Percentiles rank a stretch among this genome's conserved stretches.
These are phyloP conservation scores for Myotis vivesi DNA, from an alignment of 2,797 vertebrate species.

Conservation along the genomic window DNA sequence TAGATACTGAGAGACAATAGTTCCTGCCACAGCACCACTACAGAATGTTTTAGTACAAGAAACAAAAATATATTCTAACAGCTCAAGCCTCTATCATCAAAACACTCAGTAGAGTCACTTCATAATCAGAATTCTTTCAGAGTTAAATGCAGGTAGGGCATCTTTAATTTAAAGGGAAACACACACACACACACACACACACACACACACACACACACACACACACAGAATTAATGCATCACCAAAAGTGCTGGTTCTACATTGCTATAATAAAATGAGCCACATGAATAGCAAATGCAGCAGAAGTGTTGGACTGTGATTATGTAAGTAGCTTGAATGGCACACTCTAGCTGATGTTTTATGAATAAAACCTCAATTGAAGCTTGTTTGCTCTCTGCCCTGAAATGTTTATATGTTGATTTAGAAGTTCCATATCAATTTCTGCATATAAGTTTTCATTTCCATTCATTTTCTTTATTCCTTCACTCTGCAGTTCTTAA, in stretches of 20 bases:
- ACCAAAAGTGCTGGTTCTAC: not conserved
- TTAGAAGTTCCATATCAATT: constrained; percentile 47
- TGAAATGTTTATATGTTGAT: constrained; percentile 46
- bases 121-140: not conserved
- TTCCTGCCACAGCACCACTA: not conserved
- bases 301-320: constrained; percentile 13
- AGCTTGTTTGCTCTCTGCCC: constrained; percentile 43
- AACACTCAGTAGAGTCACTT: not conserved
- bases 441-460: constrained; percentile 58
- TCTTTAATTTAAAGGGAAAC: constrained; percentile 32
- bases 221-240: constrained; percentile 48
- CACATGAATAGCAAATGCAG: constrained; percentile 33
- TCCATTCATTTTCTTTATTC: constrained; percentile 52
- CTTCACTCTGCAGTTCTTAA: constrained; percentile 7
- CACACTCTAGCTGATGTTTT: constrained; percentile 46
- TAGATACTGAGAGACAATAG: not conserved
- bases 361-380: constrained; percentile 45
- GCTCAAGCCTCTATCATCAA: not conserved
- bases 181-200: not conserved
- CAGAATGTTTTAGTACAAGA: not conserved
- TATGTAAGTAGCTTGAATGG: constrained; percentile 62
- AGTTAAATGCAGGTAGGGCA: not conserved
- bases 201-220: not conserved
- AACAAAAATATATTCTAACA: not conserved
- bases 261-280: constrained; percentile 37